Conservation (phyloP, 2,113 vertebrate species). For the Crotophaga sulcirostris region DNA sequence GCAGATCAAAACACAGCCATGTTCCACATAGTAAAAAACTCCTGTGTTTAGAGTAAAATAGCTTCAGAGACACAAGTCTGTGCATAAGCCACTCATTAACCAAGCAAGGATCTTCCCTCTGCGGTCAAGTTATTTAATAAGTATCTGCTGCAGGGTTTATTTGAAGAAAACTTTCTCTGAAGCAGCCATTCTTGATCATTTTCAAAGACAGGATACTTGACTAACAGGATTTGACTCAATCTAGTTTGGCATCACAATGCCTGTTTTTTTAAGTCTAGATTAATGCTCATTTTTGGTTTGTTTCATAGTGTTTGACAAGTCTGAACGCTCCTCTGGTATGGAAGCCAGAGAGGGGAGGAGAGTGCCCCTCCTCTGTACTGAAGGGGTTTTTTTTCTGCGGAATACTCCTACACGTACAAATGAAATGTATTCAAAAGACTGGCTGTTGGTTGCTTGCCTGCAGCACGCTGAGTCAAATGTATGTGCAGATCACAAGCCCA, state of each 20-base stretch:
- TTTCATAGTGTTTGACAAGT: constrained; percentile 24
- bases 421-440: neutral
- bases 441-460: constrained; percentile 45
- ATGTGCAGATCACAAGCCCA: constrained; percentile 60
- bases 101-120: neutral
- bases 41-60: constrained; percentile 6
- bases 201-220: neutral
- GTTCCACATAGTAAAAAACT: neutral
- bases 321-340: constrained; percentile 12
- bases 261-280: neutral
- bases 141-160: neutral
- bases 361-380: neutral
- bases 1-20: neutral
- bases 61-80: neutral
- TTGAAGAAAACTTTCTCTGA: neutral
- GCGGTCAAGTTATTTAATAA: constrained; percentile 11
- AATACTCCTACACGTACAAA: constrained; percentile 28
- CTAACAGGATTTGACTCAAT: neutral
- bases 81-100: constrained; percentile 16
- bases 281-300: neutral
- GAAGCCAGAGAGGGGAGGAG: neutral
- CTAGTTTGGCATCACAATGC: neutral
- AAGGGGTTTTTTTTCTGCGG: neutral
- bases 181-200: neutral
- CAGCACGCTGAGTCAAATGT: constrained; percentile 61